These are phyloP conservation scores for Embiotoca jacksoni DNA, from an alignment of 2,113 vertebrate genomes.

Conservation along the genomic window DNA sequence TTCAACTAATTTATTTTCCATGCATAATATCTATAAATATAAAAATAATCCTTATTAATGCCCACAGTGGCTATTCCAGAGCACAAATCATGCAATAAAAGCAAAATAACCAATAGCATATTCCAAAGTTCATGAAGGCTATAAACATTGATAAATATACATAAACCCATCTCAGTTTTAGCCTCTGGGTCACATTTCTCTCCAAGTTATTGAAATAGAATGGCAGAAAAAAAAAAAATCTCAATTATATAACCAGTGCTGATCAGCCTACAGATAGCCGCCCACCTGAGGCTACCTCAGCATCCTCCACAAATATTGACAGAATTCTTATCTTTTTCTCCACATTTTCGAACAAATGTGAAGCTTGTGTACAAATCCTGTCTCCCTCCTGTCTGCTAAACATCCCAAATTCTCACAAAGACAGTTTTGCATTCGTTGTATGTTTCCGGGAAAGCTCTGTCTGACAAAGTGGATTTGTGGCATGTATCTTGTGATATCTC, in stretches of 20 bases:
- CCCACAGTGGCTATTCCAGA: conserved; percentile 55
- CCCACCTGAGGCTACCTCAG: conserved; percentile 79
- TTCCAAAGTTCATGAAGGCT: conserved; percentile 65
- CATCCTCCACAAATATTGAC: conserved; percentile 79
- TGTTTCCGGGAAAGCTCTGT: conserved; percentile 52
- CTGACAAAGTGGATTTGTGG: conserved; percentile 49
- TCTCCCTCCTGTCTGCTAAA: conserved; percentile 12
- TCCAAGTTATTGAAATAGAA: conserved; percentile 81
- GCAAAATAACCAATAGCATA: conserved; percentile 49
- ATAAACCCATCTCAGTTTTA: conserved; percentile 65
- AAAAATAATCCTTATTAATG: conserved; percentile 50
- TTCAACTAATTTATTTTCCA: conserved; percentile 30
- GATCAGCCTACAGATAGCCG: conserved; percentile 79
- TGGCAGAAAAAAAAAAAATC: conserved; percentile 49
- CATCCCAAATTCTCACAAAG: conserved; percentile 20
- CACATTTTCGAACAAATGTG: conserved; percentile 65
- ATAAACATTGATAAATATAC: conserved; percentile 74
- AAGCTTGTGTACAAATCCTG: conserved; percentile 47
- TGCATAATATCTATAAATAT: not conserved
- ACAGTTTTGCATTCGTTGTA: conserved; percentile 28
- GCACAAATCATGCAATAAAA: conserved; percentile 42
- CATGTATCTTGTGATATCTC: conserved; percentile 25
- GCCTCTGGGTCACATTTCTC: conserved; percentile 77
- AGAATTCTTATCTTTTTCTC: conserved; percentile 70
- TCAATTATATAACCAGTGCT: conserved; percentile 81